Evolutionary conservation across 1,140 invertebrate genomes (phyloP).

Genomic region (Heliconius hewitsoni): DNA sequence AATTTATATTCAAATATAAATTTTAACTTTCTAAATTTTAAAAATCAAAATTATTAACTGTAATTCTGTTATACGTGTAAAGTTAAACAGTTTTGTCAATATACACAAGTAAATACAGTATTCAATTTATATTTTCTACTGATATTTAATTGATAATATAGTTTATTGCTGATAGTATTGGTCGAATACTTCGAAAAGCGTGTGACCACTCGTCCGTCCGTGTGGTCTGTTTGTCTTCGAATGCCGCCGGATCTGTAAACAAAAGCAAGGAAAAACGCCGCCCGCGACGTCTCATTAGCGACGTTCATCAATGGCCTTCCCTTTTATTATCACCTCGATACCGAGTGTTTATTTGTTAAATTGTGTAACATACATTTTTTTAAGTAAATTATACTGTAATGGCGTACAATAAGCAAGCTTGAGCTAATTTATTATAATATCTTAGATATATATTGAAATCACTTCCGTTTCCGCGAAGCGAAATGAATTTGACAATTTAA

Average conservation of each 20-base stretch:
- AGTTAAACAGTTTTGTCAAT: not conserved
- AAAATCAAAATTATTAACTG: not conserved
- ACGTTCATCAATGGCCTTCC: constrained; percentile 46
- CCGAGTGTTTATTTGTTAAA: constrained; percentile 24
- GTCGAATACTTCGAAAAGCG: constrained; percentile 52
- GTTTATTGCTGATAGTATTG: constrained; percentile 27
- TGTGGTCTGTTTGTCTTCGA: constrained; percentile 60
- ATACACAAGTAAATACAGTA: not conserved
- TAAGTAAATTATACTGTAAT: no score
- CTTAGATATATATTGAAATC: not conserved
- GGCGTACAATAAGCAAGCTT: no score
- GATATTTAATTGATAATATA: constrained; percentile 1
- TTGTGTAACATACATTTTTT: not conserved
- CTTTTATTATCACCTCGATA: constrained; percentile 44
- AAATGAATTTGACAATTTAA: constrained; percentile 45
- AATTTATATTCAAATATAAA: constrained; percentile 17
- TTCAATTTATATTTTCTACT: not conserved
- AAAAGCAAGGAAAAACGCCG: constrained; percentile 54
- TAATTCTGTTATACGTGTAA: not conserved
- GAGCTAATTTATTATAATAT: no score
- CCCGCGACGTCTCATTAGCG: constrained; percentile 47
- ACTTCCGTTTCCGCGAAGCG: constrained; percentile 36
- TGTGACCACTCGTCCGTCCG: constrained; percentile 48
- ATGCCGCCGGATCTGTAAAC: constrained; percentile 63
- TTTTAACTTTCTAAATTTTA: constrained; percentile 18